Evolutionary conservation across 2,113 vertebrate species (phyloP), one percentile per base, ranked within the genome.

Genomic region (Salminus brasiliensis): DNA sequence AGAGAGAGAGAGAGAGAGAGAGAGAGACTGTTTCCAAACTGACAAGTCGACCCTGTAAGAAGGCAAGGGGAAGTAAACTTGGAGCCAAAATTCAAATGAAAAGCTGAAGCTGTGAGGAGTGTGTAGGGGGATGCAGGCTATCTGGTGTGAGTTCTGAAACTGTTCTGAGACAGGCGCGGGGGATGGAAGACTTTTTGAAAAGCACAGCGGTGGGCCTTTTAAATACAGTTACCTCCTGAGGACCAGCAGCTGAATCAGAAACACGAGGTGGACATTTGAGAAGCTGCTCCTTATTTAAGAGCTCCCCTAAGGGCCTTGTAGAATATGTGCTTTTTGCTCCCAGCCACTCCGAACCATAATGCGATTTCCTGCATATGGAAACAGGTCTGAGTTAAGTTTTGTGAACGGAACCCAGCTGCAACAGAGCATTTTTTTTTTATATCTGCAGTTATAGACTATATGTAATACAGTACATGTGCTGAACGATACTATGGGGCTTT

Each of bases 61-160:
- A 60, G 66, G 53, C 79, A 79, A 53, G 36, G 21, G 13, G 11
- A 74, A 25, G 86, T 86, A 87, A 90, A 84, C 83, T 73, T 79
- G 78, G 67, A 72, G 66, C 70, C 70, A 62, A 76, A 74, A 67
- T 59, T 80, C 29, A 52, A 85, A 90, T 86, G 71, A 87, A 85
- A 83, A 81, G 25, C 76, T 72, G 11, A 45, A 62, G 45, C 45
- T 72, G 52, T 49, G 47, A 5, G 47, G 41, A 68, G 59, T 66
- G 57, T n/a, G 45, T 34, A 70, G 39, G 25, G 59, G 29, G 21
- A 15, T 7, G 47, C n/a, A 23, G 23, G 62, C 29, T 67, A 25
- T 68, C 32, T 27, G 30, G 25, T 13, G 30, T 23, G 21, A 60
- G 41, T 39, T 69, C 68, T 34, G 39, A 74, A 43, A 32, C 21